Evolutionary conservation across 2,888 invertebrate species (phyloP).

Genomic region (Pycnomerus fuliginosus): DNA sequence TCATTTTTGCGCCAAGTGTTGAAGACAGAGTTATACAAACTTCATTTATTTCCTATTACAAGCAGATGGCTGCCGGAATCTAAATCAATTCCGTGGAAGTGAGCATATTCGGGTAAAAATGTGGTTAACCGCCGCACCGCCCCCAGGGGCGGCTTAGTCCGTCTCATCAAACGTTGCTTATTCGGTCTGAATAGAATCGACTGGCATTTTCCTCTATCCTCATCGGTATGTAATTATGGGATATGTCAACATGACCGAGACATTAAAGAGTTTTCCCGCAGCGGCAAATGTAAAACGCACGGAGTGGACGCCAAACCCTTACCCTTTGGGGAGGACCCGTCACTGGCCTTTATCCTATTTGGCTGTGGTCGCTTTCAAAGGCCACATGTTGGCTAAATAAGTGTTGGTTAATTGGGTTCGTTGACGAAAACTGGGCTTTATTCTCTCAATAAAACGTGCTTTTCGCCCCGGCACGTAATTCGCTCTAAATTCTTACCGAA

Average conservation of each 20-base stretch:
- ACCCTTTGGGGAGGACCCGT: constrained; percentile 20
- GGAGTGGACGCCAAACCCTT: constrained; percentile 17
- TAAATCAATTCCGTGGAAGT: too few species aligned
- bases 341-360: constrained; percentile 26
- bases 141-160: too few species aligned
- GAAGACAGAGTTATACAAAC: not conserved
- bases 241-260: constrained; percentile 12
- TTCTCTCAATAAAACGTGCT: constrained; percentile 21
- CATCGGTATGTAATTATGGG: constrained; percentile 22
- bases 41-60: too few species aligned
- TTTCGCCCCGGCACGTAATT: constrained; percentile 4
- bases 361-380: constrained; percentile 25
- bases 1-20: not conserved
- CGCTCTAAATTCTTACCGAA: too few species aligned
- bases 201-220: constrained; percentile 9
- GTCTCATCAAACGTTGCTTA: too few species aligned
- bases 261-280: constrained; percentile 25
- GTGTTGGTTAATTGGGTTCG: constrained; percentile 29
- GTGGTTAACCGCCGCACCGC: too few species aligned
- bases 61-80: too few species aligned
- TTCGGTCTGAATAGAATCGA: constrained; percentile 1
- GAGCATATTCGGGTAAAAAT: too few species aligned
- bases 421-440: constrained; percentile 22
- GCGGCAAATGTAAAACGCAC: constrained; percentile 19
- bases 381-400: constrained; percentile 29